Base-by-base conservation (phyloP, 2,113 vertebrate genomes). In the Poeciliopsis turrubarensis region DNA sequence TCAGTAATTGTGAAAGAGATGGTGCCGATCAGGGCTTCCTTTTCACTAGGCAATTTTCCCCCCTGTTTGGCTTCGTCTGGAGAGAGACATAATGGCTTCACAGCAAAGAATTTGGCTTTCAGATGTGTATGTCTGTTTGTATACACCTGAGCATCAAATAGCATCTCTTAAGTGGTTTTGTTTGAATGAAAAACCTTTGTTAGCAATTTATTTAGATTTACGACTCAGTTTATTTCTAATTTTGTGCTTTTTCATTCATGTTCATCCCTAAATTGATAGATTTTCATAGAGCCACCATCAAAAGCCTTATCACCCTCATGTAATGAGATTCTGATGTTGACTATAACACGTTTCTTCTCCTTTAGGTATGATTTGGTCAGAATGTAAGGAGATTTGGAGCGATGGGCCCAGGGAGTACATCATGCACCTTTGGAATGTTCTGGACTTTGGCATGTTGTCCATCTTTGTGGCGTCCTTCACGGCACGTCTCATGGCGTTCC, bases 381-480 rank as follows among this genome's bases (percentile, higher is more conserved):
- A 99, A 82, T 98, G 97, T 90, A 99, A 99, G 91, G 97, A 99
- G 89, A 97, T 99, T 87, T 99, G 98, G 97, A 95, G 90, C 5
- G 98, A 99, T 12, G 98, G 98, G 1, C 97, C 97, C 0, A 94
- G 97, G 0, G 98, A 99, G 82, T 99, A 99, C 0, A 82, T 97
- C 78, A 89, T 98, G 92, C 97, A 99, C 77, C 93, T 99, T 60
- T 99, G 98, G 98, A 99, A 99, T 65, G 94, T 99, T 57, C 91
- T 99, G 86, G 98, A 99, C 75, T 99, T 99, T 0, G 97, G 97
- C 66, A 99, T 99, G 97, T 89, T 99, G 75, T 98, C 97, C 83
- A 98, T 99, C 91, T 99, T 99, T 0, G 96, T 96, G 88, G 98
- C 98, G 0, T 99, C 98, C 0, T 99, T 97, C 94, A 99, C 98